phyloP scores from a whole-genome alignment of 2,888 invertebrate genomes.

The Phorcus lineatus region DNA sequence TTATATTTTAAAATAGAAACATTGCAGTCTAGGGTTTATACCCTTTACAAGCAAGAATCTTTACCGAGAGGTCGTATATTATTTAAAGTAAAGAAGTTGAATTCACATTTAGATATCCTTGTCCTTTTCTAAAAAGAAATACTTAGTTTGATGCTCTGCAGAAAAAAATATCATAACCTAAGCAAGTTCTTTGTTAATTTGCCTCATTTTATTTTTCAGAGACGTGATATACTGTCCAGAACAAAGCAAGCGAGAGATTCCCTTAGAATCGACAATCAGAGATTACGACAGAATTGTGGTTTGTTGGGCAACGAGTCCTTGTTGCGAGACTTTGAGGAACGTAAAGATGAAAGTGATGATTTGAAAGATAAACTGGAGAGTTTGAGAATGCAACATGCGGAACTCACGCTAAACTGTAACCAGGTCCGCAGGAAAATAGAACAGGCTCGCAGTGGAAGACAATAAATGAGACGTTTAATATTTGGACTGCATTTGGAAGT shows the following conservation, averaged over 20 bases:
- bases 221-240: constrained; percentile 73
- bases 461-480: not conserved
- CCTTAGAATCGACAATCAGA: constrained; percentile 75
- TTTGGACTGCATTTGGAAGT: not conserved
- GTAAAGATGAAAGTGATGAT: constrained; percentile 71
- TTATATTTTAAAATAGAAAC: too few relatives aligned
- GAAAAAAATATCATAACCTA: too few relatives aligned
- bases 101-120: too few relatives aligned
- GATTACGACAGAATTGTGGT: constrained; percentile 77
- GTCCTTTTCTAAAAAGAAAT: too few relatives aligned
- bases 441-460: constrained; percentile 53
- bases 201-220: constrained; percentile 57
- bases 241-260: constrained; percentile 76
- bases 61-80: too few relatives aligned
- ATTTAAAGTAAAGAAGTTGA: too few relatives aligned
- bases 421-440: constrained; percentile 74
- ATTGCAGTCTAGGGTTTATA: too few relatives aligned
- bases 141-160: too few relatives aligned
- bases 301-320: constrained; percentile 78
- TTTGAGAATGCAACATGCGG: constrained; percentile 72
- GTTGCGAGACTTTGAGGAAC: constrained; percentile 77
- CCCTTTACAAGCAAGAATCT: too few relatives aligned
- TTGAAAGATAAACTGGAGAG: constrained; percentile 65
- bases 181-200: too few relatives aligned
- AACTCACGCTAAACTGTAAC: constrained; percentile 71